Conservation (phyloP, 2,888 invertebrate species). For the Leptinotarsa juncta region DNA sequence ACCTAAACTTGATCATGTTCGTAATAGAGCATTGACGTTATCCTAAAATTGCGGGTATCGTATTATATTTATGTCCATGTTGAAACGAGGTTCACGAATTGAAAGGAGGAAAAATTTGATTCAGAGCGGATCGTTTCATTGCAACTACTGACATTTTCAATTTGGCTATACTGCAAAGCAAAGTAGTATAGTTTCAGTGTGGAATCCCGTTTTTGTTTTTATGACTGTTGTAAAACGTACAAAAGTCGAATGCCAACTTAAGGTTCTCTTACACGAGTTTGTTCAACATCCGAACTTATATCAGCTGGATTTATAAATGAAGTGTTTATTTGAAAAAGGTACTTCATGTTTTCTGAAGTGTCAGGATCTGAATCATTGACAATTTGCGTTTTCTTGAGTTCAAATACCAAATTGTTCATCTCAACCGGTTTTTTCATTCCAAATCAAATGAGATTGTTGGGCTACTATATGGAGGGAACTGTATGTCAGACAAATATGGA, state of each 20-base stretch:
- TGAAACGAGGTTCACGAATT: not conserved
- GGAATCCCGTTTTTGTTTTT: not conserved
- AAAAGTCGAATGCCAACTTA: not conserved
- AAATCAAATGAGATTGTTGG: too few species aligned
- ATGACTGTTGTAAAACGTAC: not conserved
- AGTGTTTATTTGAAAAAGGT: too few species aligned
- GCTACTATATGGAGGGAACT: too few species aligned
- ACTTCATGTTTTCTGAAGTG: too few species aligned
- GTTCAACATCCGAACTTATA: not conserved
- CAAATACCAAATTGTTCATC: too few species aligned
- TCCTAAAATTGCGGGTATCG: not conserved
- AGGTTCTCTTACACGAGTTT: not conserved
- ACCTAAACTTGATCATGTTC: not conserved
- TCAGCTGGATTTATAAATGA: not conserved
- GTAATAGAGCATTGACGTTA: not conserved
- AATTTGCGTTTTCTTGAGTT: too few species aligned
- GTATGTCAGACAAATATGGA: too few species aligned
- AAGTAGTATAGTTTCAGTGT: not conserved
- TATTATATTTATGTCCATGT: not conserved
- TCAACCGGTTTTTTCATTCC: too few species aligned
- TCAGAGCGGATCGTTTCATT: not conserved
- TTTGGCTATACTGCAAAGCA: not conserved
- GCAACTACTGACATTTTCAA: constrained; percentile 7
- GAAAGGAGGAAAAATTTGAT: constrained; percentile 2
- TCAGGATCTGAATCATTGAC: too few species aligned